These are phyloP conservation scores for Ormia ochracea DNA, from an alignment of 2,888 invertebrate species.

Conservation along the genomic window DNA sequence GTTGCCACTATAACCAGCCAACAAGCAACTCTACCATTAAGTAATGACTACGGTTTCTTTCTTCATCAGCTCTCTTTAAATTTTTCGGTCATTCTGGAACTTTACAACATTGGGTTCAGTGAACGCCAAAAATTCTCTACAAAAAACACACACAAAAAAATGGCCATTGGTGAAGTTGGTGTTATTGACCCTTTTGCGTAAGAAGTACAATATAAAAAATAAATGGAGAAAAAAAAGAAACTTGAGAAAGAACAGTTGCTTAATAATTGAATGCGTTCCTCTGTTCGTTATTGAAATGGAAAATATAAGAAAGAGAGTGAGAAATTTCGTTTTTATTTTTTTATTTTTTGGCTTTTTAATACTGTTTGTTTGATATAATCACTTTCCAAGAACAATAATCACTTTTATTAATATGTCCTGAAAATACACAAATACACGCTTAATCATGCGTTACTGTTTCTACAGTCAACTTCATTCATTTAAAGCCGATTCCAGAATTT, in stretches of 20 bases:
- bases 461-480: neutral
- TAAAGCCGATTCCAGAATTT: neutral
- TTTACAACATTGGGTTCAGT: conserved; percentile 60
- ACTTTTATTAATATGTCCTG: conserved; percentile 38
- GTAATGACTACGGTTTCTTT: conserved; percentile 45
- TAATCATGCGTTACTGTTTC: neutral
- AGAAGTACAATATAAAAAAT: conserved; percentile 33
- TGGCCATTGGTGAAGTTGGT: conserved; percentile 60
- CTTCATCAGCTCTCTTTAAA: neutral
- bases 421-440: neutral
- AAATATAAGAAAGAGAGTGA: conserved; percentile 57
- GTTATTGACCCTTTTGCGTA: conserved; percentile 65
- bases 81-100: conserved; percentile 23
- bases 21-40: conserved; percentile 14
- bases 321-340: conserved; percentile 15
- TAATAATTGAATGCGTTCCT: conserved; percentile 44
- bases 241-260: conserved; percentile 56
- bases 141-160: conserved; percentile 36
- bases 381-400: conserved; percentile 51
- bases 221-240: conserved; percentile 39
- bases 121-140: conserved; percentile 62
- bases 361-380: conserved; percentile 25
- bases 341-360: conserved; percentile 20
- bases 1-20: neutral
- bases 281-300: conserved; percentile 51